A percentile compares a stretch with the other conserved stretches of the same genome.
Evolutionary conservation across 2,888 invertebrate species (phyloP).

Genomic region (Campoplex nolae): DNA sequence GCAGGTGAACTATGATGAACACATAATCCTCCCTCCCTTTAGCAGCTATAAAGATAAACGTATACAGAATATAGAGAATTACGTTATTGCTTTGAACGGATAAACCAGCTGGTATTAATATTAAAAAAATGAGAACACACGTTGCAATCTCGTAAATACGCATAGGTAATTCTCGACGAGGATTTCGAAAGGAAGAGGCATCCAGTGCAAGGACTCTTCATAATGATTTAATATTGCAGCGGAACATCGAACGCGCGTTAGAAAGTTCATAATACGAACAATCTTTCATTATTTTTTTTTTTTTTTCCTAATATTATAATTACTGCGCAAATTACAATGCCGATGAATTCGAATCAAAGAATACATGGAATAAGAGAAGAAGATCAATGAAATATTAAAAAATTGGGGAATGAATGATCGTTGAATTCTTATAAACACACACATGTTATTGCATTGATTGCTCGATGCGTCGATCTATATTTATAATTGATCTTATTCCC

Average conservation of each 20-base stretch:
- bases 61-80: background rate
- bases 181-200: slow-evolving; percentile 76
- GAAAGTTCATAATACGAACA: slow-evolving; percentile 66
- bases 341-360: background rate
- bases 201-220: slow-evolving; percentile 75
- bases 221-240: slow-evolving; percentile 70
- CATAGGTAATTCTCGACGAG: slow-evolving; percentile 49
- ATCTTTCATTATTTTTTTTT: slow-evolving; percentile 14
- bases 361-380: background rate
- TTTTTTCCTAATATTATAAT: slow-evolving; percentile 28
- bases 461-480: background rate
- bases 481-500: background rate
- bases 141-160: slow-evolving; percentile 18
- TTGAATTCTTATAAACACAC: background rate
- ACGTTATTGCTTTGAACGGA: slow-evolving; percentile 56
- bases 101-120: slow-evolving; percentile 26
- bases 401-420: background rate
- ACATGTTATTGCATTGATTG: background rate
- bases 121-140: slow-evolving; percentile 4
- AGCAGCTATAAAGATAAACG: background rate
- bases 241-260: slow-evolving; percentile 58
- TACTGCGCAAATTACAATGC: slow-evolving; percentile 17
- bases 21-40: background rate
- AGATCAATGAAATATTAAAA: background rate
- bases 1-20: background rate